phyloP scores from a whole-genome alignment of 2,797 vertebrate genomes.

The Austrolebias charrua region DNA sequence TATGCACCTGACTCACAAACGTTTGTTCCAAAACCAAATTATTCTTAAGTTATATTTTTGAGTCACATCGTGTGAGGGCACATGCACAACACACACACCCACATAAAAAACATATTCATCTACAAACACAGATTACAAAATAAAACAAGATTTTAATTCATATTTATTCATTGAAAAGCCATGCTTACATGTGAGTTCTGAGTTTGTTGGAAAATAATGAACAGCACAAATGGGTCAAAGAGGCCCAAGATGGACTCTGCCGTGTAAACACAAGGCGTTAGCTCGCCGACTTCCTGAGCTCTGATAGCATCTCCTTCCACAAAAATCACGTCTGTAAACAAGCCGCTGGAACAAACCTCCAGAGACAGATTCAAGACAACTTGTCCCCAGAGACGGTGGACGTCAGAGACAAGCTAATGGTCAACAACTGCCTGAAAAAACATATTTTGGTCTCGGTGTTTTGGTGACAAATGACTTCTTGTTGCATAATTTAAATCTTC shows the following conservation, averaged over 20 bases:
- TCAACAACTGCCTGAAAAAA: slow-evolving; percentile 15
- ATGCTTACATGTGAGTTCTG: slow-evolving; percentile 15
- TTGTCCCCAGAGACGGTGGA: slow-evolving; percentile 51
- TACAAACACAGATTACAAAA: too few relatives aligned
- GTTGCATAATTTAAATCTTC: too few relatives aligned
- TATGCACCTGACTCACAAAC: too few relatives aligned
- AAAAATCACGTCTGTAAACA: slow-evolving; percentile 71
- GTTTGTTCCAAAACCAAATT: too few relatives aligned
- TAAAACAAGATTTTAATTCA: too few relatives aligned
- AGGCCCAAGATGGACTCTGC: slow-evolving; percentile 48
- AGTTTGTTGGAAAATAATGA: slow-evolving; percentile 14
- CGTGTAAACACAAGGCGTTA: slow-evolving; percentile 78
- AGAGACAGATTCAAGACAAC: slow-evolving; percentile 47
- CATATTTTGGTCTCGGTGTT: neutral
- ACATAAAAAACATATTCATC: too few relatives aligned
- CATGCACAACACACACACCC: too few relatives aligned
- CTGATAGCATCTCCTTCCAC: slow-evolving; percentile 72
- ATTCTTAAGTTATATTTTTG: too few relatives aligned
- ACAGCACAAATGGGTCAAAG: slow-evolving; percentile 60
- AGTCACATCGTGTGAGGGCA: too few relatives aligned
- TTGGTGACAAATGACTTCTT: neutral
- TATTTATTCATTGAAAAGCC: neutral
- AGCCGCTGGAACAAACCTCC: slow-evolving; percentile 52
- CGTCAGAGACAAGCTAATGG: slow-evolving; percentile 22
- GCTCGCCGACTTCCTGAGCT: slow-evolving; percentile 73